phyloP scores from a whole-genome alignment of 2,888 invertebrate species.

The Platerodrilus igneus region DNA sequence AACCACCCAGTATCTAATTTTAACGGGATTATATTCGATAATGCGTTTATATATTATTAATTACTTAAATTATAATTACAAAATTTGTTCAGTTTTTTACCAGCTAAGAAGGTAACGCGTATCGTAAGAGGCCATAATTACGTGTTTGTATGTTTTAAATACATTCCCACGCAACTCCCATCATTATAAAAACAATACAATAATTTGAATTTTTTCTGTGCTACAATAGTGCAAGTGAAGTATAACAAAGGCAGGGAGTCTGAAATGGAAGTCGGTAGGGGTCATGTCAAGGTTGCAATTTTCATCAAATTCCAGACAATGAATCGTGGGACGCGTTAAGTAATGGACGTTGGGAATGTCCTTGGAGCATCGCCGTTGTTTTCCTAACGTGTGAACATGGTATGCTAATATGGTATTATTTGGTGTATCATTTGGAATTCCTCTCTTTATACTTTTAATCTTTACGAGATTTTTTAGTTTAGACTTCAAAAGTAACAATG shows the following conservation, averaged over 20 bases:
- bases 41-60: no score
- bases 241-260: conserved; percentile 23
- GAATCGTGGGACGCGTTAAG: conserved; percentile 36
- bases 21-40: no score
- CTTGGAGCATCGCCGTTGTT: conserved; percentile 37
- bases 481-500: no score
- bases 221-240: conserved; percentile 25
- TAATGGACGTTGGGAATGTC: conserved; percentile 39
- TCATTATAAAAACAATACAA: conserved; percentile 13
- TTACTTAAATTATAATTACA: no score
- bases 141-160: no score
- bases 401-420: conserved; percentile 31
- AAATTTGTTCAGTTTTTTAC: no score
- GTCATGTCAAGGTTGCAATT: conserved; percentile 38
- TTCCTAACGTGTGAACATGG: conserved; percentile 37
- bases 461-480: no score
- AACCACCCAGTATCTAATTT: no score
- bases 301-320: conserved; percentile 24
- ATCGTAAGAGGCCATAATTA: no score
- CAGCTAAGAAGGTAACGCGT: no score
- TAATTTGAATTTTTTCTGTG: conserved; percentile 23
- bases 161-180: conserved; percentile 12
- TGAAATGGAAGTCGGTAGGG: conserved; percentile 21
- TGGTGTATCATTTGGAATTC: no score
- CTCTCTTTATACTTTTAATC: no score